Conservation (phyloP, 2,113 vertebrate species). For the Neomonachus schauinslandi region DNA sequence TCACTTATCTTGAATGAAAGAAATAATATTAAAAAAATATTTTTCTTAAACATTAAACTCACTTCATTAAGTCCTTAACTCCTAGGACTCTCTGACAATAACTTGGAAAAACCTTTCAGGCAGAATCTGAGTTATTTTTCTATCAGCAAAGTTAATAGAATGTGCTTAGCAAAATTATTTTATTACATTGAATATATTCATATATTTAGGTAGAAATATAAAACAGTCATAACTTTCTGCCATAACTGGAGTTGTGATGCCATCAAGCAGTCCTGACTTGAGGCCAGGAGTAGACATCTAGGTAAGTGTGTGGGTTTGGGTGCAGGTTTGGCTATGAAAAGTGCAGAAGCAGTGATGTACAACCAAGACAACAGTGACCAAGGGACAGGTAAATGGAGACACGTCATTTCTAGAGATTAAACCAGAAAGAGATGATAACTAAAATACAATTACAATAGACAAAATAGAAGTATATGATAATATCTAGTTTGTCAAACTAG, state of each 20-base stretch:
- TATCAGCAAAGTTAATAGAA: background rate
- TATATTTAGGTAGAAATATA: background rate
- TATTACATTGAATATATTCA: background rate
- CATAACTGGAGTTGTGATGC: background rate
- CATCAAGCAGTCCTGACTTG: background rate
- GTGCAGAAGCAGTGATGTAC: background rate
- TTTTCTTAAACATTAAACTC: background rate
- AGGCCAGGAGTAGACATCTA: background rate
- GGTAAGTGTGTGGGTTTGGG: too few species aligned
- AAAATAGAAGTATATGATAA: background rate
- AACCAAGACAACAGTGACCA: background rate
- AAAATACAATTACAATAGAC: background rate
- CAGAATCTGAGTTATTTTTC: background rate
- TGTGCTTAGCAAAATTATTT: background rate
- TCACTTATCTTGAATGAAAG: background rate
- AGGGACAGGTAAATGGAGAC: background rate
- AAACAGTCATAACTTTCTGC: background rate
- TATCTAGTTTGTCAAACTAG: background rate
- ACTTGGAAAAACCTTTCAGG: background rate
- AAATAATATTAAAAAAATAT: background rate
- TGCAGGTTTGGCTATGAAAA: background rate
- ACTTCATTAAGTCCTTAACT: background rate
- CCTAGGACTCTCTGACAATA: background rate
- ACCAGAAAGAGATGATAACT: background rate
- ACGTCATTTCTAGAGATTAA: background rate